Evolutionary conservation across 2,888 invertebrate genomes (phyloP).

Genomic region (Uloborus plumipes): DNA sequence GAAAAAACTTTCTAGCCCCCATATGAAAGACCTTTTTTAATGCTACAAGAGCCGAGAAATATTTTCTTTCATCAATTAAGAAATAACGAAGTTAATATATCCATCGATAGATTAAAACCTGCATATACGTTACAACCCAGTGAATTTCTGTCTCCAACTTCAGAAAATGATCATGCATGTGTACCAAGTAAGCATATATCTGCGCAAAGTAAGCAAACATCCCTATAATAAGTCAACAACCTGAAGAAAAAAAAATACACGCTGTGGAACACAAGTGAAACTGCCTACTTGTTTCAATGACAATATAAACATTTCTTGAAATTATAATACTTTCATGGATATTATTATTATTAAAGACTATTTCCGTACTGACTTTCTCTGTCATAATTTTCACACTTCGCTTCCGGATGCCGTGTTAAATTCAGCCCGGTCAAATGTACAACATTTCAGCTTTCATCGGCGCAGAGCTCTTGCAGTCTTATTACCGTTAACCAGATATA

Average conservation of each 20-base stretch:
- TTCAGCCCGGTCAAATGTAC: too few species aligned
- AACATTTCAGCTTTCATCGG: too few species aligned
- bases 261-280: not conserved
- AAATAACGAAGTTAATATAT: constrained; percentile 9
- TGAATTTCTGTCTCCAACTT: constrained; percentile 15
- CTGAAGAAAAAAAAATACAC: too few species aligned
- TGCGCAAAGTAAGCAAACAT: not conserved
- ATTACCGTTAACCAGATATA: too few species aligned
- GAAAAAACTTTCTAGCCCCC: not conserved
- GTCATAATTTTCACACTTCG: too few species aligned
- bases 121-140: constrained; percentile 9
- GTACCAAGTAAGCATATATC: not conserved
- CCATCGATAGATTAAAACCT: not conserved
- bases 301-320: constrained; percentile 1
- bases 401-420: too few species aligned
- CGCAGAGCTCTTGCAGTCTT: too few species aligned
- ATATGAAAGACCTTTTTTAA: constrained; percentile 11
- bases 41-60: too few species aligned
- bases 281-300: not conserved
- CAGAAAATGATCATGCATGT: constrained; percentile 14
- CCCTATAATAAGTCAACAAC: too few species aligned
- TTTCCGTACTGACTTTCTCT: too few species aligned
- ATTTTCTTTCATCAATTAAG: too few species aligned
- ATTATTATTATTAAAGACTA: too few species aligned
- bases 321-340: not conserved